Evolutionary conservation across 2,888 invertebrate genomes (phyloP), one percentile per base, ranked within the genome.

Genomic region (Amphimallon solstitiale): DNA sequence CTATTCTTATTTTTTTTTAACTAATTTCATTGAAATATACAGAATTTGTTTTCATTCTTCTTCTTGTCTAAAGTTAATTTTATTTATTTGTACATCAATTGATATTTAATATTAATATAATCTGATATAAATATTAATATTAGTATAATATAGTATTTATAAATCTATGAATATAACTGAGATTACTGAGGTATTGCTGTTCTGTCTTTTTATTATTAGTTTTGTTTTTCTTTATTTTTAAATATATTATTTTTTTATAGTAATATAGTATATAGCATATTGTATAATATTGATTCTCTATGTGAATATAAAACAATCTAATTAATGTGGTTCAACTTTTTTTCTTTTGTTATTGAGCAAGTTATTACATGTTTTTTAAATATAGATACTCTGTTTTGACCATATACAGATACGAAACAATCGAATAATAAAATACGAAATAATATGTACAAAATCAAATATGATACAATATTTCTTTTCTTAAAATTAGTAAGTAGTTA

Each of bases 141-240:
- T 68, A 56, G 23, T 56, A 56, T 56, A 56, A 21, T 43, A 43
- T 43, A 66, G 64, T 67, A 69, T 70, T 62, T 65, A 69, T 78
- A 76, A 77, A 76, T 78, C 76, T 80, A 78, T 56, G 43, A 40
- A 75, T 75, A 74, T 82, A 81, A 79, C 82, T 82, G 82, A 83
- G 82, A 75, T 79, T 75, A 68, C 76, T 82, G 83, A 83, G 83
- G 82, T 83, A 83, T 83, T 83, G 81, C 79, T 80, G 83, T 83
- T 81, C 71, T 79, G 78, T 79, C 74, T 79, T 78, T 79, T 79
- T n/a, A n/a, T 76, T 78, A 70, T 72, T 73, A 67, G 75, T 75
- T 61, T 59, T 60, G 48, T 54, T 65, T 63, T 61, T 37, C 37
- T 64, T 48, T 63, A 34, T 38, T 56, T 60, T 19, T 29, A 34